These are phyloP conservation scores for Melanostigma gelatinosum DNA, from an alignment of 2,113 vertebrate species.

Conservation along the genomic window DNA sequence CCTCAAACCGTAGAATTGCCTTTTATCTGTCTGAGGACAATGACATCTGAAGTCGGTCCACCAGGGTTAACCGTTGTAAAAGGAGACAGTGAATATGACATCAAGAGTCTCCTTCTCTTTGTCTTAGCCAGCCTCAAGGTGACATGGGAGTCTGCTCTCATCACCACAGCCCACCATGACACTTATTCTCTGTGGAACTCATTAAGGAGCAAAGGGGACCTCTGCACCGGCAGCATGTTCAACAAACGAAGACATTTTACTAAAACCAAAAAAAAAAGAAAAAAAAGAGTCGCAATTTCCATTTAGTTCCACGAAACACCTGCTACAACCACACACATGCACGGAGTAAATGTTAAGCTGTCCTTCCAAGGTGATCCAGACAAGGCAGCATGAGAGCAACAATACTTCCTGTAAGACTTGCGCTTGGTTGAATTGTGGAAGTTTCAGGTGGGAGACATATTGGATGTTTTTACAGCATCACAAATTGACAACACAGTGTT, in stretches of 20 bases:
- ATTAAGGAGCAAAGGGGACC: constrained; percentile 76
- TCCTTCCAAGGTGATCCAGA: constrained; percentile 61
- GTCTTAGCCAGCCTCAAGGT: constrained; percentile 76
- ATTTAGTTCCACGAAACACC: constrained; percentile 57
- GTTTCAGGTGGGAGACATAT: background rate
- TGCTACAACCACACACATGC: constrained; percentile 47
- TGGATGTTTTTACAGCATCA: background rate
- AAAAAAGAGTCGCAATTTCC: constrained; percentile 1
- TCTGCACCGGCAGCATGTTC: constrained; percentile 71
- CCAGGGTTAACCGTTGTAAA: constrained; percentile 51
- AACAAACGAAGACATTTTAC: constrained; percentile 72
- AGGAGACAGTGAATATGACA: constrained; percentile 62
- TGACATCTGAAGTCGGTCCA: constrained; percentile 40
- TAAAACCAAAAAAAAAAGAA: constrained; percentile 23
- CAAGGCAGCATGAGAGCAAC: background rate
- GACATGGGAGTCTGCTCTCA: constrained; percentile 72
- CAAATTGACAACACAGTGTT: background rate
- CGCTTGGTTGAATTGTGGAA: background rate
- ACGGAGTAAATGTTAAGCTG: constrained; percentile 40
- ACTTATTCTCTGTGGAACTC: constrained; percentile 75
- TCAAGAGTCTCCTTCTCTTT: constrained; percentile 66
- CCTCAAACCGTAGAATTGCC: background rate
- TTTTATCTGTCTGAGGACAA: constrained; percentile 31
- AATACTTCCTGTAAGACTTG: background rate
- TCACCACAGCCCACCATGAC: constrained; percentile 71